phyloP scores from a whole-genome alignment of 2,797 vertebrate genomes.

The Microctenopoma stevenorrisi region DNA sequence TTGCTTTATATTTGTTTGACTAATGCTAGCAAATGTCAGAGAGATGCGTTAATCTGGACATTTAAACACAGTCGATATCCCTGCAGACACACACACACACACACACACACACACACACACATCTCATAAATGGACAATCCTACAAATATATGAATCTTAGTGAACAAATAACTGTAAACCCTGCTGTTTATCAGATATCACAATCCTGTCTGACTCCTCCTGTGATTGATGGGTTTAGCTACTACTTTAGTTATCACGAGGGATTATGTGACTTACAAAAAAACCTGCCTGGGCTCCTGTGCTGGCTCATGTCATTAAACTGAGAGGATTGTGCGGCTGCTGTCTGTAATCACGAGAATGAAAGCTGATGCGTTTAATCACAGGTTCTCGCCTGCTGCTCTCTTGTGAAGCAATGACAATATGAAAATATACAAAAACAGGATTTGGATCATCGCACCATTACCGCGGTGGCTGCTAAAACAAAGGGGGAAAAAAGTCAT shows the following conservation, averaged over 20 bases:
- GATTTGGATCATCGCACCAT: background rate
- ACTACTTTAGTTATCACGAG: constrained; percentile 63
- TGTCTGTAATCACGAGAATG: constrained; percentile 55
- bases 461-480: constrained; percentile 14
- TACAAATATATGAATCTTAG: constrained; percentile 41
- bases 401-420: background rate
- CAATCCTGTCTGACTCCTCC: constrained; percentile 55
- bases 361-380: constrained; percentile 63
- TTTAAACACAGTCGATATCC: constrained; percentile 49
- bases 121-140: constrained; percentile 28
- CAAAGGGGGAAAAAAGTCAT: constrained; percentile 11
- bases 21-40: constrained; percentile 73
- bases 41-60: constrained; percentile 60
- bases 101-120: background rate
- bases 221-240: constrained; percentile 65
- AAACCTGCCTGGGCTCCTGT: constrained; percentile 59
- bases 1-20: constrained; percentile 53
- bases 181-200: constrained; percentile 68
- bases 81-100: constrained; percentile 3
- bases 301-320: constrained; percentile 51
- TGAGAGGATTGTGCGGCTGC: constrained; percentile 60
- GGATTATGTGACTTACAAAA: constrained; percentile 66
- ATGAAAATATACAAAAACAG: background rate
- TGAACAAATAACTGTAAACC: constrained; percentile 59
- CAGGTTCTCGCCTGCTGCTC: constrained; percentile 43